These are phyloP conservation scores for Murina feae DNA, from an alignment of 2,113 vertebrate species.

Conservation along the genomic window DNA sequence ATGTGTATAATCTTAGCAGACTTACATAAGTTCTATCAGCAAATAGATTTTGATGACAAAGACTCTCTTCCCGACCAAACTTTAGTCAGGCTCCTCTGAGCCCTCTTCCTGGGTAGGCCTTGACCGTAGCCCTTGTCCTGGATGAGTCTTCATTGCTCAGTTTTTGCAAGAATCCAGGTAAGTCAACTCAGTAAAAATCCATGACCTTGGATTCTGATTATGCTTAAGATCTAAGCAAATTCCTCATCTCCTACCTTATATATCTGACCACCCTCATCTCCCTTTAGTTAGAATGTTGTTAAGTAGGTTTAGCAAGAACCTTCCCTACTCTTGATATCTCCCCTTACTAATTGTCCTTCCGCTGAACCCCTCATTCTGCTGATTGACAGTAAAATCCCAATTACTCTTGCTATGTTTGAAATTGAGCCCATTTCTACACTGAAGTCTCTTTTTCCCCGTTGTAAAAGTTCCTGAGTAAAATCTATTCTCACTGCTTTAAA, in stretches of 20 bases:
- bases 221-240: neutral
- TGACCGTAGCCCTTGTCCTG: too few species aligned
- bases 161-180: neutral
- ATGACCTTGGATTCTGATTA: neutral
- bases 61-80: neutral
- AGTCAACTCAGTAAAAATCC: neutral
- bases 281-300: neutral
- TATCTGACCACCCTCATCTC: neutral
- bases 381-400: neutral
- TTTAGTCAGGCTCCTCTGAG: neutral
- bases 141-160: neutral
- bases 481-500: neutral
- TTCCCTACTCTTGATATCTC: neutral
- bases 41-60: neutral
- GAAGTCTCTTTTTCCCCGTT: neutral
- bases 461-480: neutral
- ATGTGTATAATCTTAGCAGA: neutral
- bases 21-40: neutral
- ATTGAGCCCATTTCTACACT: neutral
- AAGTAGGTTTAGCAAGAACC: neutral
- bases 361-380: neutral
- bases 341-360: neutral
- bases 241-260: neutral
- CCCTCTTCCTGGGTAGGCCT: neutral
- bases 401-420: neutral